Percentiles rank a stretch among this genome's conserved stretches.
phyloP scores from a whole-genome alignment of 2,888 invertebrate genomes.

The Perdita meconis region DNA sequence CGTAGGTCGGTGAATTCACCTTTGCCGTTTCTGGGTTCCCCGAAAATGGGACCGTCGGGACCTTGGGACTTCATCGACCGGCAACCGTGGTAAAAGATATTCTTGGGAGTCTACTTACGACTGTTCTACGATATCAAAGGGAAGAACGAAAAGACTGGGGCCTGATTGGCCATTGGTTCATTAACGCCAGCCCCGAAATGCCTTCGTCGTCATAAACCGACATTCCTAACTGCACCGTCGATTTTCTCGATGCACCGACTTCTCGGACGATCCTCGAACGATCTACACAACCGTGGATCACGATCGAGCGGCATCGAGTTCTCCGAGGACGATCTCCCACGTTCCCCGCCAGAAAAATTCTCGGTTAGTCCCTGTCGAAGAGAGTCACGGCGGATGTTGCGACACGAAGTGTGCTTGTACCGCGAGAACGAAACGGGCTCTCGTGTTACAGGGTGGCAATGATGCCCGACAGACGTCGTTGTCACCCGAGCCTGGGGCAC shows the following conservation, averaged over 20 bases:
- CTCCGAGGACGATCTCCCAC: constrained; percentile 11
- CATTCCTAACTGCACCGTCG: not conserved
- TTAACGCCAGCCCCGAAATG: too few relatives aligned
- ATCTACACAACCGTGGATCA: too few relatives aligned
- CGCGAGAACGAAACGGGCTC: constrained; percentile 42
- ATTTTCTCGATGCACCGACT: not conserved
- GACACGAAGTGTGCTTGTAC: constrained; percentile 20
- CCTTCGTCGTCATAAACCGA: not conserved
- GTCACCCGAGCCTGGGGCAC: constrained; percentile 58
- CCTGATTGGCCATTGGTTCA: too few relatives aligned
- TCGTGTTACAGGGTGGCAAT: constrained; percentile 64
- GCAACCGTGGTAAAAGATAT: too few relatives aligned
- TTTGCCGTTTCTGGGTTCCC: constrained; percentile 5
- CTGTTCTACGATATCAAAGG: too few relatives aligned
- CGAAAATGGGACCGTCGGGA: too few relatives aligned
- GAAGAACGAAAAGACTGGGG: too few relatives aligned
- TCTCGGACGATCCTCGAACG: not conserved
- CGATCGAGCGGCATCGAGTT: too few relatives aligned
- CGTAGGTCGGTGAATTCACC: not conserved
- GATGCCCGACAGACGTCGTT: constrained; percentile 67
- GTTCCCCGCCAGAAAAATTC: constrained; percentile 11
- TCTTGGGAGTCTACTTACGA: too few relatives aligned
- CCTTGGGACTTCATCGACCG: too few relatives aligned
- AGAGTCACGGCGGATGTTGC: constrained; percentile 48
- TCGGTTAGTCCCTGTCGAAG: not conserved